Evolutionary conservation across 2,888 invertebrate genomes (phyloP), one percentile per base, ranked within the genome.

Genomic region (Heteromyza rotundicornis): DNA sequence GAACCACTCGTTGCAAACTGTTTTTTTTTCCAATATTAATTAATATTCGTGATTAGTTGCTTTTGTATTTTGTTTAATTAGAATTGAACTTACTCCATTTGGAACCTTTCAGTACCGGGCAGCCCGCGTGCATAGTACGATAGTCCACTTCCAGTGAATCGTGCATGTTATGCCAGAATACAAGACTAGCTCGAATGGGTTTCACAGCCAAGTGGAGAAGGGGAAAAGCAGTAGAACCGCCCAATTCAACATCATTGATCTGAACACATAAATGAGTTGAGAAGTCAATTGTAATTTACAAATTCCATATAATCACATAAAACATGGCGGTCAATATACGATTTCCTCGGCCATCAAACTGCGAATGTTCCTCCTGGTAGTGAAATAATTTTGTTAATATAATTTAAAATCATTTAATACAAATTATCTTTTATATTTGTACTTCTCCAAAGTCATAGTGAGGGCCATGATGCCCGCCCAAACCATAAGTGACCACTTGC

Each of bases 171-270:
- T 91, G 87, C 97, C 97, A 97, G 84, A 95, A 94, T 1, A 94
- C 92, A 8, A 96, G 94, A 8, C 92, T 88, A 19, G 95, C 91
- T 84, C 93, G 94, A 72, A 87, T 87, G 0, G 98, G 97, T 87
- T 91, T 92, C 59, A 97, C 85, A 44, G 92, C 88, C 52, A 94
- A 86, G 8, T 90, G 91, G 20, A 96, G 85, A 69, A 89, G 88
- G 0, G 96, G 94, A 84, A 98, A 98, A 17, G 96, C 97, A 0
- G 97, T 98, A 2, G 94, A 95, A 19, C 97, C 98, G 2, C 98
- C 98, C 80, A 94, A 93, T 44, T 71, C 69, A 1, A 73, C 72
- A 16, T 70, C 59, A 54, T 64, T 69, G 7, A 73, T 64, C 72
- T 73, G 32, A n/a, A 49, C 70, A 54, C 1, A 14, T 2, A 51